Evolutionary conservation across 1,140 invertebrate species (phyloP).

Genomic region (Danaus melanippus): DNA sequence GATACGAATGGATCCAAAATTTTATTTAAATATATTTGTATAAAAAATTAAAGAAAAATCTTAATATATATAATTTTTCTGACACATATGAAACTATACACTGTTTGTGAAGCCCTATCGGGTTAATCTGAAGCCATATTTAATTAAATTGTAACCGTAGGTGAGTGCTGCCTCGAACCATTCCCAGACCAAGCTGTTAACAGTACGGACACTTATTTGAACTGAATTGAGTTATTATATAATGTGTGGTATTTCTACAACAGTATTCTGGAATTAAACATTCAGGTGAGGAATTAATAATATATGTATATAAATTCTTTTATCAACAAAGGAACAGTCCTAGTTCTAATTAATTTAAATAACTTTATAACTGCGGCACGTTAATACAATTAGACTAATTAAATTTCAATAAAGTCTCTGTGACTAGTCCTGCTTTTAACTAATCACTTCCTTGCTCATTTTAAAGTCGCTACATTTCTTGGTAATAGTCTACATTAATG

Average conservation of each 20-base stretch:
- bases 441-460: slow-evolving; percentile 16
- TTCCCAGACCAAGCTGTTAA: slow-evolving; percentile 37
- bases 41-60: no score
- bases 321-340: neutral
- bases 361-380: neutral
- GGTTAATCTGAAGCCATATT: slow-evolving; percentile 70
- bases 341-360: neutral
- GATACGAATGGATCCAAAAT: no score
- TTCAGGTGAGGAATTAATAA: slow-evolving; percentile 10
- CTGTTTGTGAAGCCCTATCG: slow-evolving; percentile 57
- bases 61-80: slow-evolving; percentile 8
- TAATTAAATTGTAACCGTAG: slow-evolving; percentile 67
- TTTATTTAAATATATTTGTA: no score
- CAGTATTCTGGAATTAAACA: no score
- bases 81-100: slow-evolving; percentile 57
- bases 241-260: no score
- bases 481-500: slow-evolving; percentile 24
- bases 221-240: slow-evolving; percentile 1
- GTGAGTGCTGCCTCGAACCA: slow-evolving; percentile 43
- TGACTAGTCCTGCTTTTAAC: slow-evolving; percentile 6
- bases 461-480: slow-evolving; percentile 15
- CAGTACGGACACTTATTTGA: slow-evolving; percentile 29
- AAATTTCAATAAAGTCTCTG: slow-evolving; percentile 10
- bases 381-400: slow-evolving; percentile 21
- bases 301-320: no score